Evolutionary conservation across 2,113 vertebrate species (phyloP), one percentile per base, ranked within the genome.

Genomic region (Macquaria ambigua): DNA sequence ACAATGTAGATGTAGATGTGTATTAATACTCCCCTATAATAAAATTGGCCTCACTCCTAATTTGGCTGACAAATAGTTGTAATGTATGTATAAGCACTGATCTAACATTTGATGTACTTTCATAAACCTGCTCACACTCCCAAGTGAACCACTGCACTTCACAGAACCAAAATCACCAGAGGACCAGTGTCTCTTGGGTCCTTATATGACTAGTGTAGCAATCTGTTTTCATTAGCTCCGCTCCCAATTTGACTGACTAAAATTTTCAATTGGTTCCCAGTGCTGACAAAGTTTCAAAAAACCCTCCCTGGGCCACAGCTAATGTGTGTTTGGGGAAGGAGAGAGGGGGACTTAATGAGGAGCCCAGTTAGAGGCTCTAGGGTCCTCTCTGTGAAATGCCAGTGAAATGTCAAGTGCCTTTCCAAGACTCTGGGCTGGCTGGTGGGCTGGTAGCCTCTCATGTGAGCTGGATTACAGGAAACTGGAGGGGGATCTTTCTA

Each of bases 361-460:
- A 89, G 71, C 81, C 74, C 72, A 52, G 89, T 84, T 68, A 74
- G 62, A 85, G 52, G 79, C 91, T 90, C 86, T 34, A 21, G 90
- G 89, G 87, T 76, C 75, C 28, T 76, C 59, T 83, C 59, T 83
- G 68, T 79, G 77, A 92, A 94, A 94, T 93, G 91, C 83, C 92
- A 94, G 77, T 56, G 81, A 95, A 95, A 94, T 94, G 93, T 94
- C 94, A 95, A 93, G 83, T 86, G 88, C 82, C 76, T 90, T 92
- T 93, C 78, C 83, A 82, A 89, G 84, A 88, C 73, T 85, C 77
- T 74, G 62, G n/a, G 61, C 79, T 37, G 56, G 41, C 46, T 52
- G 67, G 43, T 75, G 70, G 68, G 72, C 81, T 77, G 83, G 88
- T 72, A 88, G 85, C 83, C 46, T 81, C 87, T 84, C 37, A 18